Evolutionary conservation across 2,113 vertebrate species (phyloP).

Genomic region (Neolamprologus sp.): DNA sequence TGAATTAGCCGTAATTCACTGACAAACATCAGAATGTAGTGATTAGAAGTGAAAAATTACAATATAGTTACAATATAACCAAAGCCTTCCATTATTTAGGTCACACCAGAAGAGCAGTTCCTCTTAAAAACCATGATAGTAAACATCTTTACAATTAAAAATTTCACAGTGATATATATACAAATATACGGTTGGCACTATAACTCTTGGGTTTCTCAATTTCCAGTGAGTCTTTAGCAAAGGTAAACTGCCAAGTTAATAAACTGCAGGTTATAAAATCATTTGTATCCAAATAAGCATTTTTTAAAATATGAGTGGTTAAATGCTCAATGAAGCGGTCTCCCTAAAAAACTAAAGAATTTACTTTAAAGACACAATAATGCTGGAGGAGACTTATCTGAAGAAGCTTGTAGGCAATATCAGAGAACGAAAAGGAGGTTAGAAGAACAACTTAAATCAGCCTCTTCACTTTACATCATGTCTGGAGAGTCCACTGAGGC

Average conservation of each 20-base stretch:
- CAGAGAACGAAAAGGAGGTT: background rate
- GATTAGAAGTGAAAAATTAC: background rate
- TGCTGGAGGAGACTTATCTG: background rate
- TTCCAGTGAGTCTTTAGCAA: background rate
- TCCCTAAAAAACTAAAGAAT: background rate
- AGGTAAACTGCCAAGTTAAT: background rate
- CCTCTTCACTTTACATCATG: background rate
- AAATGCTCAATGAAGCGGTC: background rate
- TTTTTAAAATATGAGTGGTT: background rate
- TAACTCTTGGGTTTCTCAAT: background rate
- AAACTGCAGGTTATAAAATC: background rate
- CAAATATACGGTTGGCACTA: background rate
- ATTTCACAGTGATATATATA: background rate
- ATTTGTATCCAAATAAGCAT: background rate
- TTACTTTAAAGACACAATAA: background rate
- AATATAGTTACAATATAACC: background rate
- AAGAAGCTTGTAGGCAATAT: background rate
- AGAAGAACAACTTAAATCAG: background rate
- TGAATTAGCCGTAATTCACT: background rate
- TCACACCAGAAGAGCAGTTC: background rate
- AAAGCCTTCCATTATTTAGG: background rate
- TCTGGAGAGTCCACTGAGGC: background rate
- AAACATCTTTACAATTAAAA: background rate
- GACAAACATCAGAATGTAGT: background rate
- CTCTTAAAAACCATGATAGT: background rate